These are phyloP conservation scores for Urophycis tenuis DNA, from an alignment of 2,797 vertebrate genomes.

Conservation along the genomic window DNA sequence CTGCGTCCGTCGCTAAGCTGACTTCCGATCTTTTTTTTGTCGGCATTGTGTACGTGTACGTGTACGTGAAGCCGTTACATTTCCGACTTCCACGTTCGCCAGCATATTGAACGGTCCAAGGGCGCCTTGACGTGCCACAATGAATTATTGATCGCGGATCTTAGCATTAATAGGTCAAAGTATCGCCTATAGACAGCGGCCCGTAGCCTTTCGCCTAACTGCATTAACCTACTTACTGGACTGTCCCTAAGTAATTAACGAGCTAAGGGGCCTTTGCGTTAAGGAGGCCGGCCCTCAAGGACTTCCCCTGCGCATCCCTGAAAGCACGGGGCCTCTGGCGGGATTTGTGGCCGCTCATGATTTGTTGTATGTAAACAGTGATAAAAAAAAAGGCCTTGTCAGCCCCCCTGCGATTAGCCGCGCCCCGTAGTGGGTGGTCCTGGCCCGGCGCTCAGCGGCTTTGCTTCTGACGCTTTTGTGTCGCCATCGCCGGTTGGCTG, in stretches of 20 bases:
- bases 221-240: conserved; percentile 57
- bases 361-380: conserved; percentile 51
- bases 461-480: not conserved
- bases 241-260: conserved; percentile 55
- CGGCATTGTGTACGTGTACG: not conserved
- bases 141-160: conserved; percentile 45
- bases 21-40: not conserved
- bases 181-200: conserved; percentile 29
- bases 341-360: conserved; percentile 22
- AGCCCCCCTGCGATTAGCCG: conserved; percentile 18
- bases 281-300: conserved; percentile 18
- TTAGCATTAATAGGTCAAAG: conserved; percentile 41
- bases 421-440: not conserved
- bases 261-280: conserved; percentile 48
- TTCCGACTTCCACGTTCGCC: not conserved
- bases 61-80: not conserved
- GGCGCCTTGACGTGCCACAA: conserved; percentile 23
- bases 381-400: conserved; percentile 36
- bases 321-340: conserved; percentile 21
- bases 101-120: conserved; percentile 13
- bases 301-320: conserved; percentile 7
- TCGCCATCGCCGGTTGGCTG: not conserved
- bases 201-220: conserved; percentile 42
- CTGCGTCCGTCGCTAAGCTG: too few species aligned
- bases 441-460: not conserved